Base-by-base conservation (phyloP, 2,888 invertebrate species). In the Tuberolachnus salignus region DNA sequence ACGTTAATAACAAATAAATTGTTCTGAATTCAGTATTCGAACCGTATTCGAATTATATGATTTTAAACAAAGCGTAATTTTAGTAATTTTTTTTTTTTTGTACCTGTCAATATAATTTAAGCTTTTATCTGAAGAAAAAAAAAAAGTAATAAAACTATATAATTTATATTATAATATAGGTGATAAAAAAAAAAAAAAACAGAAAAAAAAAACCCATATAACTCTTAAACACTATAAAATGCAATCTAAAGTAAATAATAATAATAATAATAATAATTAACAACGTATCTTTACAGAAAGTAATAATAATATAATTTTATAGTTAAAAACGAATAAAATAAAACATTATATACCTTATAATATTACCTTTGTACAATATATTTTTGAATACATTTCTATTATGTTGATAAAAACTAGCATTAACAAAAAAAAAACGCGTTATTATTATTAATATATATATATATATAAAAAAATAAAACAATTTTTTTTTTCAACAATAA, bases 391-490 rank as follows among this genome's bases (percentile, higher is more conserved):
- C 23, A 53, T 53, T 44, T 53, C 13, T 63, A 13, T 9, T 34
- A 53, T 63, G 14, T 61, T 57, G 11, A 16, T 70, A 57, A 51
- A n/a, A 42, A n/a, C 73, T 64, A 74, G 53, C 42, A 53, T 61
- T 16, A 23, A 53, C 53, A 44, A 4, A 34, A 34, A 3, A 34
- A 63, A 73, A 74, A 64, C 44, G 63, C 51, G 16, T 23, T 51
- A 21, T 64, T 53, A 63, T n/a, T n/a, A n/a, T n/a, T n/a, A n/a
- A n/a, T n/a, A n/a, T n/a, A n/a, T n/a, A n/a, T n/a, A 74, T 53
- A 64, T 53, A 64, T 74, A 74, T 74, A 74, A 74, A 74, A n/a
- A 74, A 74, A 74, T 74, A 74, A 74, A 74, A 74, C 53, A 64
- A 64, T 53, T 21, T 44, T 63, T 74, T 74, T 44, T 63, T 74